Conservation (phyloP, 2,888 invertebrate species). For the Melanargia galathea region DNA sequence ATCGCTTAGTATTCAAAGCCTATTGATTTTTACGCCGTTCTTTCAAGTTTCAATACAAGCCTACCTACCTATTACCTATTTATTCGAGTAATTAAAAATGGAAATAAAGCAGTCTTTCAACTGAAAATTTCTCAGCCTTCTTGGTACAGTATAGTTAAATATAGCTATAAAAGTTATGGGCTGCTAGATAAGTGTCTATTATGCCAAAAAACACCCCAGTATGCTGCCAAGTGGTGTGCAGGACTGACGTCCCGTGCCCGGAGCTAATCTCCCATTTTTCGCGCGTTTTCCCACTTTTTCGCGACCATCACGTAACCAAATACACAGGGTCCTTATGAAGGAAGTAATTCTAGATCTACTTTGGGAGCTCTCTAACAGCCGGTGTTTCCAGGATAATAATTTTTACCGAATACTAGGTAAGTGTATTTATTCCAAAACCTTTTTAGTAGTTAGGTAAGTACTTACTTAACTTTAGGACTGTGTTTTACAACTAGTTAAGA, state of each 20-base stretch:
- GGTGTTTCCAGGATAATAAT: conserved; percentile 69
- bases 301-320: conserved; percentile 48
- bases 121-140: background rate
- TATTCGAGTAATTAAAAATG: background rate
- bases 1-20: too few relatives aligned
- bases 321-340: conserved; percentile 71
- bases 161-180: conserved; percentile 37
- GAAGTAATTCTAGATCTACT: conserved; percentile 58
- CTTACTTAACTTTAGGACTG: too few relatives aligned
- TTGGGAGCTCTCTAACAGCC: conserved; percentile 56
- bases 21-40: too few relatives aligned
- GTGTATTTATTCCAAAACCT: conserved; percentile 21
- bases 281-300: conserved; percentile 54
- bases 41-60: too few relatives aligned
- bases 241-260: conserved; percentile 54
- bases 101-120: background rate
- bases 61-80: too few relatives aligned
- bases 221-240: conserved; percentile 58
- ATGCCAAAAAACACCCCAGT: conserved; percentile 74
- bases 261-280: conserved; percentile 36
- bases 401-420: conserved; percentile 71
- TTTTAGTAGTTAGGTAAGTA: background rate
- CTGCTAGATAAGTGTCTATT: conserved; percentile 53
- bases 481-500: too few relatives aligned
- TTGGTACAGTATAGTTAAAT: conserved; percentile 11